Base-by-base conservation (phyloP, 1,140 invertebrate genomes). In the Megathymus violae region DNA sequence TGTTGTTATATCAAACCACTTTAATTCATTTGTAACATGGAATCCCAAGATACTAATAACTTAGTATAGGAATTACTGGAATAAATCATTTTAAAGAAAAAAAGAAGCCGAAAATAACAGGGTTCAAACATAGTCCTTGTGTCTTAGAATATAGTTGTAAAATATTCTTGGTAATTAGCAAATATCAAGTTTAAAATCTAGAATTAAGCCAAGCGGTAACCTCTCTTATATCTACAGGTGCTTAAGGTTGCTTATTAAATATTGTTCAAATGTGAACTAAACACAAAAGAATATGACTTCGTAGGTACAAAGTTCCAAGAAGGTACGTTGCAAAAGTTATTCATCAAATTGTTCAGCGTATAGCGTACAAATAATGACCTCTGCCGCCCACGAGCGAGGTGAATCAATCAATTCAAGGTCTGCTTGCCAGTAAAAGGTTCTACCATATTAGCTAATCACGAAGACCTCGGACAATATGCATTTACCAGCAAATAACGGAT, bases 331-430 rank as follows among this genome's bases (percentile, higher is more conserved):
- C 22, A 52, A 41, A 58, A 44, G 38, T 74, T 76, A 69, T 71
- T 74, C 64, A 71, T 68, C 64, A 74, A 70, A 67, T 67, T 61
- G 66, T 71, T 65, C 52, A 46, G 63, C 67, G 65, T 56, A 67
- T 69, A 64, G n/a, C n/a, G n/a, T n/a, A n/a, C 31, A 67, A 73
- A 65, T 65, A 69, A 67, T 69, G 70, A 80, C 78, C 80, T 79
- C 71, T 67, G 52, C n/a, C 71, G 68, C 78, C 74, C 73, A 79
- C 76, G 31, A 72, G 67, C 77, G 78, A 84, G 75, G 81, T 83
- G 76, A 87, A 85, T 87, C 84, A 87, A 83, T 85, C 77, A 76
- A 77, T 70, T 74, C 78, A 87, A 83, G 84, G 84, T 73, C 75
- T 75, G 51, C 41, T 69, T 76, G 65, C 58, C 70, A 75, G 84